phyloP scores from a whole-genome alignment of 2,113 vertebrate species.

The Dipodomys ordii region DNA sequence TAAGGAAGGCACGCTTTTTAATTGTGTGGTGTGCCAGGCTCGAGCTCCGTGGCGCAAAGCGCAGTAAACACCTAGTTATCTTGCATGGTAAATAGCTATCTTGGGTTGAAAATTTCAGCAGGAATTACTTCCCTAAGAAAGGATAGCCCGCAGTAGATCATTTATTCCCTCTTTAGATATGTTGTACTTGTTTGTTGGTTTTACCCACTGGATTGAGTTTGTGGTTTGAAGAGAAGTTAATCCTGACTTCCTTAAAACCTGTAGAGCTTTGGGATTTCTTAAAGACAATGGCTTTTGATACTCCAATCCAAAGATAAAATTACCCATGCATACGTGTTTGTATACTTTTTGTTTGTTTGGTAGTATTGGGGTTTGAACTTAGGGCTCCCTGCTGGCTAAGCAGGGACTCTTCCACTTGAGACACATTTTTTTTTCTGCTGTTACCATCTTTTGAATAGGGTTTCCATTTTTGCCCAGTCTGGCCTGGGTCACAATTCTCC shows the following conservation, averaged over 20 bases:
- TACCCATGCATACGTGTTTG: constrained; percentile 44
- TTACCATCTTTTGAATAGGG: not conserved
- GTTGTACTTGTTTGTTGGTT: constrained; percentile 72
- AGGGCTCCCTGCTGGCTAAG: too few relatives aligned
- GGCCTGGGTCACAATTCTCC: too few relatives aligned
- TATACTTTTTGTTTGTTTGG: not conserved
- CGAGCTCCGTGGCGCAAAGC: too few relatives aligned
- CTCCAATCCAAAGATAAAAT: constrained; percentile 60
- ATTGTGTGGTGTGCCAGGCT: too few relatives aligned
- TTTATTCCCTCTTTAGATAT: constrained; percentile 75
- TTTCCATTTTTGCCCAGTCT: not conserved
- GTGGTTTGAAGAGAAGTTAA: constrained; percentile 75
- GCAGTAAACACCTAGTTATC: too few relatives aligned
- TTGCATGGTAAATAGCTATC: constrained; percentile 33
- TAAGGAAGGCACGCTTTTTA: not conserved
- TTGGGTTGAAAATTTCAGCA: constrained; percentile 35
- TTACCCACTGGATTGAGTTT: constrained; percentile 70
- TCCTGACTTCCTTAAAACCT: constrained; percentile 71
- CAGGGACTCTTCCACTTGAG: too few relatives aligned
- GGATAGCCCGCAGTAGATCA: constrained; percentile 65
- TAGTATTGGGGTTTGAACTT: too few relatives aligned
- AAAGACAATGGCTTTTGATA: constrained; percentile 70
- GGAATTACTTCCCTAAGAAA: constrained; percentile 69
- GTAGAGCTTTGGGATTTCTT: constrained; percentile 75
- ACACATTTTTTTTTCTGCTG: not conserved